Percentiles rank a stretch among this genome's conserved stretches.
These are phyloP conservation scores for Gastracanthus pulcherrimus DNA, from an alignment of 2,888 invertebrate species.

Conservation along the genomic window DNA sequence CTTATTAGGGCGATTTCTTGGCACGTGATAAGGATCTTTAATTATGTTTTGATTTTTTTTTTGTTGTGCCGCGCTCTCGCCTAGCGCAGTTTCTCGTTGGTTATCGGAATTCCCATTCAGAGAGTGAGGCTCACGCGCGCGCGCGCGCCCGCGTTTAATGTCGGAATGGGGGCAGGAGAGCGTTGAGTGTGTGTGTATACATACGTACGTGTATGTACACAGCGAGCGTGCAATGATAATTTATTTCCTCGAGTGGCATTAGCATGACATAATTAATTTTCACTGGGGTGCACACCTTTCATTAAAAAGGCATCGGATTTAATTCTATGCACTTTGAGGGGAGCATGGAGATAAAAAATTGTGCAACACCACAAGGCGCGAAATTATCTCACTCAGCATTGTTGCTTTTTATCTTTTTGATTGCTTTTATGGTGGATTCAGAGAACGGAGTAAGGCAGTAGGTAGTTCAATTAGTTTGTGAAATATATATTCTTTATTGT, in stretches of 20 bases:
- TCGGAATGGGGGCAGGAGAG: slow-evolving; percentile 31
- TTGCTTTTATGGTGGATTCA: background rate
- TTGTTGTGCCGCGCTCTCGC: background rate
- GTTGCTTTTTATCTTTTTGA: slow-evolving; percentile 10
- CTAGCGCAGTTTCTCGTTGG: slow-evolving; percentile 30
- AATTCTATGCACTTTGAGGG: background rate
- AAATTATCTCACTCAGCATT: slow-evolving; percentile 5
- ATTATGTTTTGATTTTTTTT: slow-evolving; percentile 54
- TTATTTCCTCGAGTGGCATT: slow-evolving; percentile 29
- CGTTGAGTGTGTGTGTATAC: background rate
- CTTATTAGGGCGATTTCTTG: slow-evolving; percentile 57
- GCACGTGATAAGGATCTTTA: slow-evolving; percentile 56
- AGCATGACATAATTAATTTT: slow-evolving; percentile 51
- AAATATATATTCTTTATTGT: background rate
- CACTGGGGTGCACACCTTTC: background rate
- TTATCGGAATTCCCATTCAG: slow-evolving; percentile 55
- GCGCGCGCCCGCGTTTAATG: background rate
- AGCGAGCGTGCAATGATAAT: background rate
- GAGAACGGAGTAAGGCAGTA: background rate
- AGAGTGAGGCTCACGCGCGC: background rate
- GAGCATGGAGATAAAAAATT: slow-evolving; percentile 41
- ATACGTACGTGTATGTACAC: background rate
- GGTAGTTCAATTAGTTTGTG: slow-evolving; percentile 14
- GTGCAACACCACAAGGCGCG: slow-evolving; percentile 26
- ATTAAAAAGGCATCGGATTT: slow-evolving; percentile 32